Evolutionary conservation across 2,797 vertebrate genomes (phyloP).

Genomic region (Gallinago stenura): DNA sequence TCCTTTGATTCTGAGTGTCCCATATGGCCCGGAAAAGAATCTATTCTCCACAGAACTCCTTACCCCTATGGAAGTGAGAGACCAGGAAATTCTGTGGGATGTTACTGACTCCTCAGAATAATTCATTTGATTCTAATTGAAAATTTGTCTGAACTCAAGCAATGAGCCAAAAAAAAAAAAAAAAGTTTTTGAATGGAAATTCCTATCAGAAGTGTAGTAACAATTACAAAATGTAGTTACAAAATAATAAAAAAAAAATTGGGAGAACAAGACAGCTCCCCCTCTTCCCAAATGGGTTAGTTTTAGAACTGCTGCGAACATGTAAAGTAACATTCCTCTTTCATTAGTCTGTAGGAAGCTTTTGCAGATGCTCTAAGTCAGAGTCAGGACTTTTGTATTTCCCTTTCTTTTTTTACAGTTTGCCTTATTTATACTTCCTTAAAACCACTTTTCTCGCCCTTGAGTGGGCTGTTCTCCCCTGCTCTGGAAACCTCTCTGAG

Average conservation of each 20-base stretch:
- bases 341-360: background rate
- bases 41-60: background rate
- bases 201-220: background rate
- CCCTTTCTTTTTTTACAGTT: background rate
- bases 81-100: background rate
- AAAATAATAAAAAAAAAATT: background rate
- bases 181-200: background rate
- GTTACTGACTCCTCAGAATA: background rate
- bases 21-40: constrained; percentile 49
- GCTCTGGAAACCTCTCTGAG: background rate
- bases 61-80: background rate
- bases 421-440: background rate
- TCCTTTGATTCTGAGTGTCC: constrained; percentile 48
- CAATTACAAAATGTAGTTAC: background rate
- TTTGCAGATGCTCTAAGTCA: background rate
- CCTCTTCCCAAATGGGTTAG: background rate
- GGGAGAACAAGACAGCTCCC: background rate
- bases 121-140: background rate
- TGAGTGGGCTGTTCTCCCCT: background rate
- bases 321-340: background rate
- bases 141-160: background rate
- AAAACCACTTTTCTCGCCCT: background rate
- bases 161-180: background rate
- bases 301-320: background rate
- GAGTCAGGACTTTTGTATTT: background rate